These are phyloP conservation scores for Romanogobio albipinnatus DNA, from an alignment of 2,113 vertebrate genomes.

Conservation along the genomic window DNA sequence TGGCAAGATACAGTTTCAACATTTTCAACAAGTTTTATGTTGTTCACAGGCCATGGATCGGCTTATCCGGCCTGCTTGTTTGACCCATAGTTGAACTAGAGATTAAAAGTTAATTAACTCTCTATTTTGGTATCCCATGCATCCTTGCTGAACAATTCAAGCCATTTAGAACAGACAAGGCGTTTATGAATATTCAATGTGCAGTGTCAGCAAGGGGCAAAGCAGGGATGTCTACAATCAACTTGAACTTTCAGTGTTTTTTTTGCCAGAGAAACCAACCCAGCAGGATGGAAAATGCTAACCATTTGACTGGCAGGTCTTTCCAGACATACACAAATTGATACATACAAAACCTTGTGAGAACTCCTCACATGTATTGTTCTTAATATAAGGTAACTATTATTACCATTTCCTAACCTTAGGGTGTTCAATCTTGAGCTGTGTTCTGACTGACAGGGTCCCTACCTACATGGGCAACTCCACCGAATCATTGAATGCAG, in stretches of 20 bases:
- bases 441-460: not conserved
- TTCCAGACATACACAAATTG: not conserved
- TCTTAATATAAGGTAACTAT: conserved; percentile 2
- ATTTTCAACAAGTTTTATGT: conserved; percentile 12
- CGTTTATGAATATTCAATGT: conserved; percentile 15
- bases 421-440: not conserved
- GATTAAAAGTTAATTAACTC: conserved; percentile 35
- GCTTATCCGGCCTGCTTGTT: not conserved
- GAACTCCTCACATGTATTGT: not conserved
- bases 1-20: conserved; percentile 4
- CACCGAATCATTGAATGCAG: too few species aligned
- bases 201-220: not conserved
- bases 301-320: not conserved
- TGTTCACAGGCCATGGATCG: not conserved
- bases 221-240: not conserved
- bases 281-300: not conserved
- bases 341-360: not conserved
- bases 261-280: not conserved
- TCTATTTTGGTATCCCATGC: conserved; percentile 13
- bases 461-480: not conserved
- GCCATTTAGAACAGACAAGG: not conserved
- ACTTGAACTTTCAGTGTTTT: not conserved
- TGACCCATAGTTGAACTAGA: conserved; percentile 19
- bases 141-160: not conserved
- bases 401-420: not conserved